phyloP scores from a whole-genome alignment of 1,140 invertebrate species.

The Drosophila setifemur region DNA sequence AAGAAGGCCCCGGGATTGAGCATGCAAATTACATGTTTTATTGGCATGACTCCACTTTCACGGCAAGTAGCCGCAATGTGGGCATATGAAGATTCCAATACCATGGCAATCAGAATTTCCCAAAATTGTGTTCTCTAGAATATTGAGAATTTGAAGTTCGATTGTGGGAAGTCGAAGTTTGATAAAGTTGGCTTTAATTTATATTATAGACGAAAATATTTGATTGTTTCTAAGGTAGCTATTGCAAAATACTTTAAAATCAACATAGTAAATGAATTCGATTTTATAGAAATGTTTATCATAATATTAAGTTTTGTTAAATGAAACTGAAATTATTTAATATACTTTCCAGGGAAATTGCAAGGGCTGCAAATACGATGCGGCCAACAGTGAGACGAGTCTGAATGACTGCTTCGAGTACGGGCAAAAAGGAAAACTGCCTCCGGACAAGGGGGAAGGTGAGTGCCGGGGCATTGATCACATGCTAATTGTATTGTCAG shows the following conservation, averaged over 20 bases:
- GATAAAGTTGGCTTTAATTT: no score
- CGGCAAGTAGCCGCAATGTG: constrained; percentile 9
- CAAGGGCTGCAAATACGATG: constrained; percentile 77
- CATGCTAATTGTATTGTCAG: constrained; percentile 61
- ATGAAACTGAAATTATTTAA: no score
- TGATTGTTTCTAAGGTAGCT: no score
- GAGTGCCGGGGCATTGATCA: constrained; percentile 25
- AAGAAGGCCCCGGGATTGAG: constrained; percentile 10
- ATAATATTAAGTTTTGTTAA: no score
- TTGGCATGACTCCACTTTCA: constrained; percentile 29
- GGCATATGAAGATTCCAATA: background rate
- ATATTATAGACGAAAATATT: no score
- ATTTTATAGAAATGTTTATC: no score
- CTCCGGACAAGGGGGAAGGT: constrained; percentile 60
- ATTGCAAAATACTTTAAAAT: no score
- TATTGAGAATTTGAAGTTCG: no score
- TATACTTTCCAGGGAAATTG: constrained; percentile 59
- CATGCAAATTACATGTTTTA: constrained; percentile 59
- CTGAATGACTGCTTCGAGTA: constrained; percentile 69
- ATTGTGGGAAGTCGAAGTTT: no score
- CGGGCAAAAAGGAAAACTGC: constrained; percentile 55
- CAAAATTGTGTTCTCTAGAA: no score
- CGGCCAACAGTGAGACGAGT: constrained; percentile 64
- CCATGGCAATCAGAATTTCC: background rate
- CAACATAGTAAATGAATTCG: no score